Conservation (phyloP, 2,797 vertebrate species). For the Ara ararauna region DNA sequence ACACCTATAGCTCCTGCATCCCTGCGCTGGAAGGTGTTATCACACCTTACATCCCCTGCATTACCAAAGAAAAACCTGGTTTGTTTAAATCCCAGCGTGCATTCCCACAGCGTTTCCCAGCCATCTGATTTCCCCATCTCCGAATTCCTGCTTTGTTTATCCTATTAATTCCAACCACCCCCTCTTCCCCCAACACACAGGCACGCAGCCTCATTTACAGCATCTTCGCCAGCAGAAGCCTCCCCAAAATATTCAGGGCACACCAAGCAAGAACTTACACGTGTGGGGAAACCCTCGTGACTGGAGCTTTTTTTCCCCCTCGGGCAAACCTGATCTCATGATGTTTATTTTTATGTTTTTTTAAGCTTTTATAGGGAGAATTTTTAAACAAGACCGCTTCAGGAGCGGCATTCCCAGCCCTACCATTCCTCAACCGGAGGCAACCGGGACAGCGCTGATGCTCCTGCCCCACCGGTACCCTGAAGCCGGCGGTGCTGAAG, state of each 20-base stretch:
- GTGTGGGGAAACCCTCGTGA: conserved; percentile 67
- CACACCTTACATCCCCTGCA: background rate
- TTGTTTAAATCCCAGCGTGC: conserved; percentile 58
- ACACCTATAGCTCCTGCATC: background rate
- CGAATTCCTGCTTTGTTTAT: conserved; percentile 71
- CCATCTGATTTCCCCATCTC: conserved; percentile 75
- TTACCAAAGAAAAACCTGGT: conserved; percentile 14
- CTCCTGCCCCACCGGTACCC: background rate
- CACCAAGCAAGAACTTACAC: conserved; percentile 36
- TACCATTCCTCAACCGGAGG: background rate
- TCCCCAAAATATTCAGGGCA: conserved; percentile 69
- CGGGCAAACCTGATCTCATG: conserved; percentile 43
- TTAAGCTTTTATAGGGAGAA: background rate
- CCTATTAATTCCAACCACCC: conserved; percentile 75
- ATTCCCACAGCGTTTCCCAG: conserved; percentile 71
- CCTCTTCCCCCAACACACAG: conserved; percentile 75
- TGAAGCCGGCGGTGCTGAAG: background rate
- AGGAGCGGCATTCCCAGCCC: conserved; percentile 49
- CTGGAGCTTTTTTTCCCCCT: background rate
- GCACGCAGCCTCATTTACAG: conserved; percentile 73
- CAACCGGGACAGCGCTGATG: conserved; percentile 11
- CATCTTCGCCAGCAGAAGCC: conserved; percentile 54
- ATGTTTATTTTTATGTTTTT: background rate
- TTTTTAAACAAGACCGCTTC: background rate
- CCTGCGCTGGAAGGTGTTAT: background rate